Evolutionary conservation across 2,113 vertebrate species (phyloP), one percentile per base, ranked within the genome.

Genomic region (Elachura formosa): DNA sequence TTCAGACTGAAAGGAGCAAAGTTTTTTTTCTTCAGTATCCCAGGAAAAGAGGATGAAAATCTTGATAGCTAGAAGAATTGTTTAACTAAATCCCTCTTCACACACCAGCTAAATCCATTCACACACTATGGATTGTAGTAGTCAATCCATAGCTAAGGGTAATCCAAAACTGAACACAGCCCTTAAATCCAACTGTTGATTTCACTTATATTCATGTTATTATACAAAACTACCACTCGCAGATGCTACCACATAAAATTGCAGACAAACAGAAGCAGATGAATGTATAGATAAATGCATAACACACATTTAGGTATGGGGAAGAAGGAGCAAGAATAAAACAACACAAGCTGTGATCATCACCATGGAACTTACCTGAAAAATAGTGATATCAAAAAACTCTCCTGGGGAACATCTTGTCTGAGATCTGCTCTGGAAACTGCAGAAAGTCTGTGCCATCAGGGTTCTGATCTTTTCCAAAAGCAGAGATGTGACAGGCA

Each of bases 231-330:
- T 36, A 83, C 69, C 46, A 58, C 81, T 87, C 74, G 6, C 89
- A 96, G 89, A 95, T 85, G 91, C 91, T 66, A 16, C n/a, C 51
- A 52, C 74, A 82, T 73, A 84, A 93, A 94, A 87, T 11, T 75
- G 43, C n/a, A 94, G 90, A 89, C 82, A 96, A 95, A 94, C 67
- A 83, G 95, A 91, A 91, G 89, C 84, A 97, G 93, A 94, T 77
- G 87, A 92, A 74, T 19, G 7, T 22, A 46, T 4, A 55, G 77
- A 87, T 46, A 87, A 55, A 78, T 0, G 2, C 1, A 0, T 38
- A 71, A 29, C n/a, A 83, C 4, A 0, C 31, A 14, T 59, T 93
- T 29, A 54, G 36, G 49, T 34, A 45, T 1, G 26, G 48, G 34
- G 34, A 69, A 79, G 26, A 56, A 62, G 33, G 12, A 83, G 26